Percentiles rank a stretch among this genome's conserved stretches.
Evolutionary conservation across 64 coral and sea anemone species (phyloP).

Genomic region (Pocillopora verrucosa): DNA sequence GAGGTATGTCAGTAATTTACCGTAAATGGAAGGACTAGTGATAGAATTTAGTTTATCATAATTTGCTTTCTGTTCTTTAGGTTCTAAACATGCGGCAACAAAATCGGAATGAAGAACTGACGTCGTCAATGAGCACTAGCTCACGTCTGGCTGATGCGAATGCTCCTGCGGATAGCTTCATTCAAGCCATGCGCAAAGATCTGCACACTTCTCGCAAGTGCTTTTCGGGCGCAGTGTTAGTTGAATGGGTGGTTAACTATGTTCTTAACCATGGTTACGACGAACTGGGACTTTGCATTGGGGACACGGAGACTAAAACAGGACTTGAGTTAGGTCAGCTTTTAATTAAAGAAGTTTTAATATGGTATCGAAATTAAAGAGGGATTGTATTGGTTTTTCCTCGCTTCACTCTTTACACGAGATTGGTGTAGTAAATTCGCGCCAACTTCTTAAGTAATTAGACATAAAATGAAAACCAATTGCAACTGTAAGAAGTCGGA

Average conservation of each 20-base stretch:
- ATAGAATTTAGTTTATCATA: not conserved
- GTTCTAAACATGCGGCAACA: constrained; percentile 5
- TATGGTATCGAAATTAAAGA: not conserved
- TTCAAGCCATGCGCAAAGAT: constrained; percentile 70
- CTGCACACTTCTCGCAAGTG: constrained; percentile 79
- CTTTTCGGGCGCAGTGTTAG: constrained; percentile 64
- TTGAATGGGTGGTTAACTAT: constrained; percentile 63
- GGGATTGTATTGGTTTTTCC: too few relatives aligned
- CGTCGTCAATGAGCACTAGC: constrained; percentile 56
- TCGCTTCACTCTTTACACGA: too few relatives aligned
- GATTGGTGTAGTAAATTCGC: too few relatives aligned
- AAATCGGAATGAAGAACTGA: constrained; percentile 38
- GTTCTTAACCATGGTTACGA: constrained; percentile 66
- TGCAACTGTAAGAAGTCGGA: too few relatives aligned
- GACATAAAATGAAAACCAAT: too few relatives aligned
- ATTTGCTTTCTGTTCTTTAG: constrained; percentile 6
- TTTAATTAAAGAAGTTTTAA: too few relatives aligned
- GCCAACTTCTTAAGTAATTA: too few relatives aligned
- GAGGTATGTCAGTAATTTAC: too few relatives aligned
- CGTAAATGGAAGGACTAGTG: not conserved
- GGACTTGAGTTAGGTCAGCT: constrained; percentile 80
- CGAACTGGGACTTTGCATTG: constrained; percentile 79
- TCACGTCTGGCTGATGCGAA: constrained; percentile 64
- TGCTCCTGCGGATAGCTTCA: constrained; percentile 64
- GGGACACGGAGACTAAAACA: constrained; percentile 69